Evolutionary conservation across 92 coral and sea anemone genomes (phyloP).

Genomic region (Blastomussa wellsi): DNA sequence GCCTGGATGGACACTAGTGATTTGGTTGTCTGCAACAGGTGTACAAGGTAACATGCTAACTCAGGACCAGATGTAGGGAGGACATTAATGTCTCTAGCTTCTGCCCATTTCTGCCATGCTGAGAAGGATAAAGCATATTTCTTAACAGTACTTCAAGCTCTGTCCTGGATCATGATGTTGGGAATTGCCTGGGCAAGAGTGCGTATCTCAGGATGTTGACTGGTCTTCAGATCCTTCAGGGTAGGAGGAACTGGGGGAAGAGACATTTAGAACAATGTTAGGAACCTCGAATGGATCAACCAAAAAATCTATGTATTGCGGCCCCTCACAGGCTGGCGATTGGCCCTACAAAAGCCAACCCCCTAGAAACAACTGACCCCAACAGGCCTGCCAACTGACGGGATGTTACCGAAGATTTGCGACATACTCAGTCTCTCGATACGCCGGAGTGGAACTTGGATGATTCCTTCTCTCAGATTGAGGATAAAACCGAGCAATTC

Average conservation of each 20-base stretch:
- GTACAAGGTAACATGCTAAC: background rate
- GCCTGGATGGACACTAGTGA: background rate
- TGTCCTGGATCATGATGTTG: background rate
- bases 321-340: conserved; percentile 20
- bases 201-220: conserved; percentile 17
- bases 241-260: background rate
- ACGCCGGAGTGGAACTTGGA: no score
- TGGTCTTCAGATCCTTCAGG: conserved; percentile 3
- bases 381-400: no score
- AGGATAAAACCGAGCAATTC: no score
- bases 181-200: conserved; percentile 25
- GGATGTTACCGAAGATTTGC: no score
- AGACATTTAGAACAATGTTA: conserved; percentile 1
- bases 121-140: background rate
- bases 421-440: no score
- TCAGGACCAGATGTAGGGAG: conserved; percentile 7
- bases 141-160: background rate
- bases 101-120: conserved; percentile 1
- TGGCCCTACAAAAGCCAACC: conserved; percentile 27
- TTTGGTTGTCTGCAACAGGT: conserved; percentile 7
- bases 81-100: conserved; percentile 4
- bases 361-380: no score
- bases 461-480: no score
- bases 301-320: background rate
- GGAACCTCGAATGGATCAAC: background rate